Evolutionary conservation across 2,888 invertebrate genomes (phyloP).

Genomic region (Tetragnatha montana): DNA sequence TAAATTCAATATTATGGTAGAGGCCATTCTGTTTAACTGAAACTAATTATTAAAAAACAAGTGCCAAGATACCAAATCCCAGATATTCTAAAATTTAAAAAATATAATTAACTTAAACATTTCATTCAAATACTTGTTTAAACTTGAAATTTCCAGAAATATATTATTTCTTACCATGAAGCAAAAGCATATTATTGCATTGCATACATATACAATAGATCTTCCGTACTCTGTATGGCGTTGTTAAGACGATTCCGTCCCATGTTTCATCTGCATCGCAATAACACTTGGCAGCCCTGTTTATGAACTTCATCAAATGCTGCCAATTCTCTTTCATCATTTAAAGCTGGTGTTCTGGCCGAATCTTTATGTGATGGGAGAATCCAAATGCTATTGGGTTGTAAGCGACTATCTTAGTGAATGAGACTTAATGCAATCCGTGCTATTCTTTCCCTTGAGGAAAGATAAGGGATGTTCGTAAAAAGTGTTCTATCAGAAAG

Average conservation of each 20-base stretch:
- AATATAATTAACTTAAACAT: too few relatives aligned
- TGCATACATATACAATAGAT: too few relatives aligned
- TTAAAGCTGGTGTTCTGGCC: neutral
- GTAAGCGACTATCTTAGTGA: neutral
- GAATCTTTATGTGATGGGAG: slow-evolving; percentile 3
- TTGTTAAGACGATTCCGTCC: neutral
- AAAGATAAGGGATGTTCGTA: neutral
- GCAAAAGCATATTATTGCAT: too few relatives aligned
- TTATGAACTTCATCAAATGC: neutral
- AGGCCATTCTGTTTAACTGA: too few relatives aligned
- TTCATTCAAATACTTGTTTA: too few relatives aligned
- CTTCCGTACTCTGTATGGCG: too few relatives aligned
- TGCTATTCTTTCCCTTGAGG: neutral
- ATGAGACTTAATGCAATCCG: neutral
- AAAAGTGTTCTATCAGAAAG: neutral
- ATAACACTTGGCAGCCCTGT: neutral
- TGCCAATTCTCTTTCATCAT: neutral
- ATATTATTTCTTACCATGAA: too few relatives aligned
- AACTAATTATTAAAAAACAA: too few relatives aligned
- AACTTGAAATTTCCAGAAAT: too few relatives aligned
- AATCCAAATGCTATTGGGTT: neutral
- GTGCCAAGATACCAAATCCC: too few relatives aligned
- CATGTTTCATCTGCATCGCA: neutral
- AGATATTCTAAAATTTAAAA: too few relatives aligned
- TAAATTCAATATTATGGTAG: too few relatives aligned